Conservation (phyloP, 2,888 invertebrate genomes). For the Terebella lapidaria region DNA sequence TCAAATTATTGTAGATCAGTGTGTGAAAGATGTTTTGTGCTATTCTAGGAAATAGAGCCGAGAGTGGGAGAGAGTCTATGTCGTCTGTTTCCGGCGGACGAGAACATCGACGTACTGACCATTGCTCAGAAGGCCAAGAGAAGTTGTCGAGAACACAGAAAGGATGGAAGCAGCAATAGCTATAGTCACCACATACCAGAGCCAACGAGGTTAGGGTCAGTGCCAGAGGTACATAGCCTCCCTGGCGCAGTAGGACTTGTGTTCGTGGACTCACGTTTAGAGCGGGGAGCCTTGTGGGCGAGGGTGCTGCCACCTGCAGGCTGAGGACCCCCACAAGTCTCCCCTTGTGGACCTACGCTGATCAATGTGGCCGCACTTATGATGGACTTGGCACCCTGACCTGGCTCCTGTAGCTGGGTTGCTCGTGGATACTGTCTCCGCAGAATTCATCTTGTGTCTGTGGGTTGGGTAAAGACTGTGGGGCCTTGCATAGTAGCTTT, state of each 20-base stretch:
- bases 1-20: too few relatives aligned
- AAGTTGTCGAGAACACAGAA: neutral
- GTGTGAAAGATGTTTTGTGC: too few relatives aligned
- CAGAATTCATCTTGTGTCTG: too few relatives aligned
- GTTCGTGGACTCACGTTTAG: neutral
- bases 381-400: too few relatives aligned
- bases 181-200: neutral
- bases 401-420: too few relatives aligned
- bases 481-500: too few relatives aligned
- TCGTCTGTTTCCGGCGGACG: constrained; percentile 84
- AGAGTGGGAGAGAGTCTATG: constrained; percentile 91
- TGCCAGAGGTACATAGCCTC: neutral
- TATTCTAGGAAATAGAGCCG: constrained; percentile 89
- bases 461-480: too few relatives aligned
- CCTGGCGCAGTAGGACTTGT: neutral
- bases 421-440: too few relatives aligned
- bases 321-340: too few relatives aligned
- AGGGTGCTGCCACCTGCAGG: neutral
- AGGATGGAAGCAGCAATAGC: neutral
- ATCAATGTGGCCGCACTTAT: too few relatives aligned
- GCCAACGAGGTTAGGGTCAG: neutral
- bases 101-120: constrained; percentile 44
- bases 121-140: constrained; percentile 44
- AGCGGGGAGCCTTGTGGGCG: neutral
- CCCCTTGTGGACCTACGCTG: too few relatives aligned